Percentiles rank a stretch among this genome's conserved stretches.
Conservation (phyloP, 2,888 invertebrate species). For the Terebella lapidaria region DNA sequence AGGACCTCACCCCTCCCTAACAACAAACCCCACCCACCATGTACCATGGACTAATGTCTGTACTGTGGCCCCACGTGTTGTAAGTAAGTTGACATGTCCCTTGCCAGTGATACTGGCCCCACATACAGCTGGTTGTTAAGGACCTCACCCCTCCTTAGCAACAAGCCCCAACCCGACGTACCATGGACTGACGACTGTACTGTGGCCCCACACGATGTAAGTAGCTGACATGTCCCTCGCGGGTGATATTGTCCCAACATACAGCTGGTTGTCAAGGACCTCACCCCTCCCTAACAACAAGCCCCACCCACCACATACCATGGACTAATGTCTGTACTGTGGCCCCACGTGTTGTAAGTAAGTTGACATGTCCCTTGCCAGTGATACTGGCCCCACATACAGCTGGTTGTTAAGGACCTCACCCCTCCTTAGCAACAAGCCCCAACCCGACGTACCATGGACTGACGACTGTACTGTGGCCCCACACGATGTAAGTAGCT, state of each 20-base stretch:
- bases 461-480: slow-evolving; percentile 76
- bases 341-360: no score
- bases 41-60: slow-evolving; percentile 73
- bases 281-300: no score
- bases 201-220: slow-evolving; percentile 87
- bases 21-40: slow-evolving; percentile 53
- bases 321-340: no score
- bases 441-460: no score
- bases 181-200: slow-evolving; percentile 77
- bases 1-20: slow-evolving; percentile 74
- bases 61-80: slow-evolving; percentile 84
- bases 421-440: no score
- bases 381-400: no score
- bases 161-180: no score
- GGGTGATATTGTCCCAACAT: slow-evolving; percentile 77
- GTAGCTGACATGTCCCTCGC: slow-evolving; percentile 68
- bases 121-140: slow-evolving; percentile 85
- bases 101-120: slow-evolving; percentile 77
- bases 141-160: slow-evolving; percentile 75
- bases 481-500: slow-evolving; percentile 80
- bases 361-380: no score
- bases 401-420: no score
- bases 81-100: slow-evolving; percentile 69
- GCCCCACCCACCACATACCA: no score
- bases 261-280: slow-evolving; percentile 87